Percentiles rank a stretch among this genome's conserved stretches.
phyloP scores from a whole-genome alignment of 2,888 invertebrate genomes.

The Timema cristinae region DNA sequence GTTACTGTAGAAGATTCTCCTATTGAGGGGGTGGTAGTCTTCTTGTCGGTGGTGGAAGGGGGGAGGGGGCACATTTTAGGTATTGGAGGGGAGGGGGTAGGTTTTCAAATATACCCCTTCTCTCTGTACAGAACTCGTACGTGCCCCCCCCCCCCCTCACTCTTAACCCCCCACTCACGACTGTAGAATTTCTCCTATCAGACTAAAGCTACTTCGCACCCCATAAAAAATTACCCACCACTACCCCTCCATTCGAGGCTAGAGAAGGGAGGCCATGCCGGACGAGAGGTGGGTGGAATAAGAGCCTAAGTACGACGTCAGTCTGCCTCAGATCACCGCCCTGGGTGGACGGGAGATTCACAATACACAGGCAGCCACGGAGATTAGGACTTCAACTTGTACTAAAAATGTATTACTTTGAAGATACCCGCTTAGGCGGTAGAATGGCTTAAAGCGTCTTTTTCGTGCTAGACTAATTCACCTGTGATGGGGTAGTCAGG shows the following conservation, averaged over 20 bases:
- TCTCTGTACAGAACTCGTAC: not conserved
- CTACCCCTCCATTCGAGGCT: not conserved
- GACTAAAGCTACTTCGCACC: conserved; percentile 23
- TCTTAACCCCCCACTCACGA: not conserved
- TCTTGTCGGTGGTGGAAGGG: not conserved
- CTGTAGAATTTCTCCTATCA: conserved; percentile 14
- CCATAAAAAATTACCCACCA: conserved; percentile 24
- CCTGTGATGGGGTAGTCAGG: too few relatives aligned
- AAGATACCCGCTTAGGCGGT: too few relatives aligned
- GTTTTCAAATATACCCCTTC: conserved; percentile 11
- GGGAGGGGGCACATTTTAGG: not conserved
- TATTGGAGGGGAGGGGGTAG: not conserved
- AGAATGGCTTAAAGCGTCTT: too few relatives aligned
- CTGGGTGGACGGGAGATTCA: conserved; percentile 1
- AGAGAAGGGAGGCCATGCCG: too few relatives aligned
- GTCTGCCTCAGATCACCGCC: conserved; percentile 11
- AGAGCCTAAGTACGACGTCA: conserved; percentile 24
- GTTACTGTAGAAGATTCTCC: not conserved
- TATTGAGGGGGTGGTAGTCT: not conserved
- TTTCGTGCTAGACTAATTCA: too few relatives aligned
- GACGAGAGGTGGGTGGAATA: conserved; percentile 12
- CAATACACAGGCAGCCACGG: not conserved
- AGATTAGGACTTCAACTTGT: too few relatives aligned
- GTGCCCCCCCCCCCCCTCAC: conserved; percentile 2
- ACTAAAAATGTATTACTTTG: too few relatives aligned